A percentile compares a stretch with the other conserved stretches of the same genome.
phyloP scores from a whole-genome alignment of 2,888 invertebrate species.

The Conomelus anceps region DNA sequence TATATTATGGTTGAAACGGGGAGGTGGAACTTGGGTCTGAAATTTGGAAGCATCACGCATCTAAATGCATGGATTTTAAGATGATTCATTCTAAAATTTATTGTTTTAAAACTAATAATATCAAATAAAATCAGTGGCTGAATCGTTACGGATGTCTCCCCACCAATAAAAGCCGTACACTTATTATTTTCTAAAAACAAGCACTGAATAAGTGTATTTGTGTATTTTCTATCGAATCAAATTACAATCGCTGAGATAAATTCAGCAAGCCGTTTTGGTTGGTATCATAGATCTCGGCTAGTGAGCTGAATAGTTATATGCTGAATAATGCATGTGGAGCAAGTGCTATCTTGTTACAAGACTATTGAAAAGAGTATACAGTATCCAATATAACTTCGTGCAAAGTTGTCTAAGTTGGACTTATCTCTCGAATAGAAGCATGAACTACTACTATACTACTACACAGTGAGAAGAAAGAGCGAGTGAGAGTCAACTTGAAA shows the following conservation, averaged over 20 bases:
- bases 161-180: too few relatives aligned
- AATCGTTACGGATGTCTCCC: too few relatives aligned
- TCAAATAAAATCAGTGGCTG: too few relatives aligned
- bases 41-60: too few relatives aligned
- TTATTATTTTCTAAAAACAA: too few relatives aligned
- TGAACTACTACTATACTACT: not conserved
- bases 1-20: too few relatives aligned
- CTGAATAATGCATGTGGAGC: not conserved
- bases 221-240: not conserved
- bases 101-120: too few relatives aligned
- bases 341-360: not conserved
- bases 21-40: too few relatives aligned
- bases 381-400: not conserved
- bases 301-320: not conserved
- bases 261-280: not conserved
- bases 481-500: not conserved
- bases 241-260: not conserved
- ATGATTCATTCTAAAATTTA: too few relatives aligned
- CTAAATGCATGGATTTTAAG: too few relatives aligned
- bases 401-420: not conserved
- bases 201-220: not conserved
- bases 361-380: not conserved
- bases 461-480: not conserved
- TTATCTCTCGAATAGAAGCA: not conserved
- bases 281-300: not conserved